phyloP scores from a whole-genome alignment of 2,888 invertebrate genomes.

The Saturnia japonica region DNA sequence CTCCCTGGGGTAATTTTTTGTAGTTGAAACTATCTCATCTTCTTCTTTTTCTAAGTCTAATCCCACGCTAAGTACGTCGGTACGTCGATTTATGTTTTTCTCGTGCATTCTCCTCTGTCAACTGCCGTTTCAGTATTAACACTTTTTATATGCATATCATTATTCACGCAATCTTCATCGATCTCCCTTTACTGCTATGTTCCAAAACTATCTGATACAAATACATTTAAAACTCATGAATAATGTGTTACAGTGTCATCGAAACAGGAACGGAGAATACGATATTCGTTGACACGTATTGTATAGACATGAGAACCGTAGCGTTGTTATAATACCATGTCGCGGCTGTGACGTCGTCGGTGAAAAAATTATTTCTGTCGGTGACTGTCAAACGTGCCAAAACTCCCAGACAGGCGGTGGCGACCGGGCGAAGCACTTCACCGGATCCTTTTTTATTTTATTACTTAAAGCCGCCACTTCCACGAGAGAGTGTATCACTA shows the following conservation, averaged over 20 bases:
- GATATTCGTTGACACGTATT: conserved; percentile 36
- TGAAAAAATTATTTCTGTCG: conserved; percentile 53
- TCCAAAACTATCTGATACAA: neutral
- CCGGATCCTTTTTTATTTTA: neutral
- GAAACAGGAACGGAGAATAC: conserved; percentile 17
- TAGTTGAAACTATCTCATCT: too few species aligned
- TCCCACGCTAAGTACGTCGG: too few species aligned
- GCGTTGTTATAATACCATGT: conserved; percentile 30
- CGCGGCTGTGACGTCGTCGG: conserved; percentile 28
- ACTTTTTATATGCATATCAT: too few species aligned
- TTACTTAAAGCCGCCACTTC: too few species aligned
- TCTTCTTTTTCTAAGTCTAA: too few species aligned
- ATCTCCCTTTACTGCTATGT: too few species aligned
- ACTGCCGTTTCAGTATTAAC: too few species aligned
- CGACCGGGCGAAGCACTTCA: neutral
- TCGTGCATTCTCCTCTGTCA: too few species aligned
- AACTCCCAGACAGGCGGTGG: conserved; percentile 40
- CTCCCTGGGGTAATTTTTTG: too few species aligned
- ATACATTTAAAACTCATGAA: neutral
- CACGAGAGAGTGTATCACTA: too few species aligned
- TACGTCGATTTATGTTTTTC: too few species aligned
- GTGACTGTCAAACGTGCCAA: conserved; percentile 52
- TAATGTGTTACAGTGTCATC: neutral
- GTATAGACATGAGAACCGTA: conserved; percentile 27
- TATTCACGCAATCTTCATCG: too few species aligned